Base-by-base conservation (phyloP, 2,888 invertebrate species). In the Polylopha cassiicola region DNA sequence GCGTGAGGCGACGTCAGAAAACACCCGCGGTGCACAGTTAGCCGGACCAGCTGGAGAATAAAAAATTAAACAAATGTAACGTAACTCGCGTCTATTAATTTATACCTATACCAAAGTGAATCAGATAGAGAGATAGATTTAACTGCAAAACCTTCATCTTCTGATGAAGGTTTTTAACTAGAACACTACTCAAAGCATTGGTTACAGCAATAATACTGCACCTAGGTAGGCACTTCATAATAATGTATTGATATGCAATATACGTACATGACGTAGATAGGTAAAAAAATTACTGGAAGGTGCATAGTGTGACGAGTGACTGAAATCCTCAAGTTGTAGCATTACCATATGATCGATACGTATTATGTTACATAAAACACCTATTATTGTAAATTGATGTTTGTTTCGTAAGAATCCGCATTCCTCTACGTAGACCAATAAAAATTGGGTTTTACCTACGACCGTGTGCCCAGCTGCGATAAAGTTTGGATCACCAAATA, bases 341-440 rank as follows among this genome's bases (percentile, higher is more conserved):
- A n/a, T n/a, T n/a, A n/a, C n/a, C n/a, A n/a, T n/a, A n/a, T n/a
- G n/a, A n/a, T n/a, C n/a, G n/a, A n/a, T 13, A 8, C 17, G 9
- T 26, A 21, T 26, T 13, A 9, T 18, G 17, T 29, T n/a, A n/a
- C n/a, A n/a, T n/a, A n/a, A n/a, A n/a, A n/a, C n/a, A n/a, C n/a
- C n/a, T 6, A 5, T n/a, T 20, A 15, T 13, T 31, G 20, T 17
- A 17, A 7, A 17, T 22, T 21, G 8, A 20, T 21, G 32, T 30
- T 24, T 37, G 32, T 20, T 23, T 32, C 21, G 22, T 37, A 30
- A 21, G 39, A 50, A 59, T 58, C 61, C 63, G 63, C 63, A 63
- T 63, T 63, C 61, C 52, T 41, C 29, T 10, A 26, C 24, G 50
- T 22, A 31, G 33, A 11, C 28, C 24, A 15, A 41, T 38, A 37